Conservation (phyloP, 2,797 vertebrate species). For the Melopsittacus undulatus region DNA sequence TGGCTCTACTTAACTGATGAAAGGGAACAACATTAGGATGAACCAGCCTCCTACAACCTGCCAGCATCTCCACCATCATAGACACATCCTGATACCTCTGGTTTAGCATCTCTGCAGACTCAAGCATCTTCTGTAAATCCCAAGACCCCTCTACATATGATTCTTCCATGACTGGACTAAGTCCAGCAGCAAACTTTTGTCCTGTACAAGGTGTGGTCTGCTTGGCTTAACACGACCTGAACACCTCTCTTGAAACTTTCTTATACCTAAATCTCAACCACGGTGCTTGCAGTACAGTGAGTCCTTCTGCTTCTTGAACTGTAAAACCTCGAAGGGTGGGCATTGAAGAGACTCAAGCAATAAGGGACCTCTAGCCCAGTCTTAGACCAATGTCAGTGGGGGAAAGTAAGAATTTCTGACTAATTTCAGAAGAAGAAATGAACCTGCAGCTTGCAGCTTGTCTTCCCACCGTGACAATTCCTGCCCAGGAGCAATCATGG, state of each 20-base stretch:
- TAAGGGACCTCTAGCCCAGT: neutral
- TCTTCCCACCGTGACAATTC: neutral
- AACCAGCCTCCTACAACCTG: neutral
- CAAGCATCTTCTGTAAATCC: neutral
- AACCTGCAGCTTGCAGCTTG: neutral
- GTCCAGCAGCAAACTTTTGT: neutral
- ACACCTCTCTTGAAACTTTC: neutral
- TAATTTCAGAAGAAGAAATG: neutral
- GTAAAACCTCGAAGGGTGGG: neutral
- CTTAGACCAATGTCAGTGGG: neutral
- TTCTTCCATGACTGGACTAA: neutral
- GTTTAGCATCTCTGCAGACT: neutral
- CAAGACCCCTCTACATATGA: too few relatives aligned
- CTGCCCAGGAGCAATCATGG: neutral
- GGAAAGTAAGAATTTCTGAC: neutral
- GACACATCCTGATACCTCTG: neutral
- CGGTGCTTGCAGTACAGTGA: neutral
- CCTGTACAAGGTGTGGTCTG: neutral
- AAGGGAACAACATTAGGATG: neutral
- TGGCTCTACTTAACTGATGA: neutral
- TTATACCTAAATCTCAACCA: neutral
- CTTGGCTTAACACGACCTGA: neutral
- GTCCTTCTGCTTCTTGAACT: neutral
- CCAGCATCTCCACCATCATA: neutral
- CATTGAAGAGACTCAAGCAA: neutral